Conservation (phyloP, 2,113 vertebrate species). For the Riparia riparia region DNA sequence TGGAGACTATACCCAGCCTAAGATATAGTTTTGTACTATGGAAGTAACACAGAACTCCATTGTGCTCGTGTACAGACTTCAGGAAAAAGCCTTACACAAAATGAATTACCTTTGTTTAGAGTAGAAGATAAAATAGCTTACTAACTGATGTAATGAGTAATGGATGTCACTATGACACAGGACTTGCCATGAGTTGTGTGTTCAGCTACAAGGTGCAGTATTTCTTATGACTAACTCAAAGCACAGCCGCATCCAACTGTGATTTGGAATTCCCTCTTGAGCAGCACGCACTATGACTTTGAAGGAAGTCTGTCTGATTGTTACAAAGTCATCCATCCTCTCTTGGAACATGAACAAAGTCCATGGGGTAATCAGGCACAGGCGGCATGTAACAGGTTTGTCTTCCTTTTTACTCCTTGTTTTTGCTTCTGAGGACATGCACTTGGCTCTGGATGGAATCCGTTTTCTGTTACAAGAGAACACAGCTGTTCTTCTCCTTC, state of each 20-base stretch:
- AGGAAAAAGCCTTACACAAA: constrained; percentile 60
- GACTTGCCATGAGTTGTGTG: constrained; percentile 71
- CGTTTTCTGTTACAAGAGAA: constrained; percentile 89
- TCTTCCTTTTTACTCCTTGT: constrained; percentile 74
- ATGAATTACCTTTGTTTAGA: constrained; percentile 49
- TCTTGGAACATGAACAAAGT: constrained; percentile 76
- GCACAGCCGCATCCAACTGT: constrained; percentile 76
- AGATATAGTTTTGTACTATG: constrained; percentile 57
- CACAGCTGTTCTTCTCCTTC: constrained; percentile 90
- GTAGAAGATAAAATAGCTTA: constrained; percentile 83
- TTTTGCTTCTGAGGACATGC: constrained; percentile 67
- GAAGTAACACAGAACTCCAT: constrained; percentile 62
- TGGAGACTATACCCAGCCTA: constrained; percentile 41
- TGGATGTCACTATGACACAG: constrained; percentile 73
- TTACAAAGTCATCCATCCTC: constrained; percentile 82
- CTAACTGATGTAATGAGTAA: constrained; percentile 78
- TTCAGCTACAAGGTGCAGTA: constrained; percentile 74
- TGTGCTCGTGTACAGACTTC: constrained; percentile 71
- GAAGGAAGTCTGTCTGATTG: constrained; percentile 84
- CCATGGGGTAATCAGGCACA: constrained; percentile 89
- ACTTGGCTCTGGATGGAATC: constrained; percentile 66
- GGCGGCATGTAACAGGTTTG: constrained; percentile 88
- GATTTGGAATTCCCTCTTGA: constrained; percentile 80
- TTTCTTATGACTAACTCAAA: constrained; percentile 77
- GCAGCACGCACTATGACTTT: constrained; percentile 81